Conservation (phyloP, 1,140 invertebrate genomes). For the Drosophila ercepeae region DNA sequence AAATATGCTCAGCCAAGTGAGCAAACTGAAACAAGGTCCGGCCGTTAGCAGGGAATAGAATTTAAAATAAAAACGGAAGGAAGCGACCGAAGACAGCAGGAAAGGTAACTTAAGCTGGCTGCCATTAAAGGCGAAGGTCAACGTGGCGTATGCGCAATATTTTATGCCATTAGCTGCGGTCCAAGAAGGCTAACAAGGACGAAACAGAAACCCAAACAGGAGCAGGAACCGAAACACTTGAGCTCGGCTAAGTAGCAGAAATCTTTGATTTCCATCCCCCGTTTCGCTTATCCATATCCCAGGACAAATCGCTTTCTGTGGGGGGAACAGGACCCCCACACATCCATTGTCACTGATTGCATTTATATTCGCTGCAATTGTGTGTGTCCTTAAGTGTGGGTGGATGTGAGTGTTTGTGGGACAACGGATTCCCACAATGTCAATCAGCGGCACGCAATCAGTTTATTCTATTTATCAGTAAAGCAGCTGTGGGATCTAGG, state of each 20-base stretch:
- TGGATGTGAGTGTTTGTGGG: constrained; percentile 11
- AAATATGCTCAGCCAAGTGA: constrained; percentile 55
- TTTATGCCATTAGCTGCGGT: constrained; percentile 41
- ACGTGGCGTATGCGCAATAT: constrained; percentile 62
- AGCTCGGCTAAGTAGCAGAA: constrained; percentile 37
- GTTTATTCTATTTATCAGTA: constrained; percentile 76
- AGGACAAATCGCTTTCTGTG: constrained; percentile 45
- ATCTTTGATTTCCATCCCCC: constrained; percentile 24
- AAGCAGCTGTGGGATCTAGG: constrained; percentile 48
- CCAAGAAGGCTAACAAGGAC: not conserved
- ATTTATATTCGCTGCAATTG: constrained; percentile 61
- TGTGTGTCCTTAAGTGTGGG: constrained; percentile 10
- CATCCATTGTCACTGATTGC: constrained; percentile 62
- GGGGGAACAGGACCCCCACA: too few relatives aligned
- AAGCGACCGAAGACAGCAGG: constrained; percentile 18
- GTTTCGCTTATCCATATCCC: constrained; percentile 31
- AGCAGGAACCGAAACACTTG: constrained; percentile 5
- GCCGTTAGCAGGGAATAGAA: constrained; percentile 29
- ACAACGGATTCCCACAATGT: constrained; percentile 58
- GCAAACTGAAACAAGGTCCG: constrained; percentile 9
- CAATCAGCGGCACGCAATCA: constrained; percentile 72
- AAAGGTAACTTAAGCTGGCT: constrained; percentile 44
- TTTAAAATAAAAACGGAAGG: constrained; percentile 33
- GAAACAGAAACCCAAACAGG: not conserved
- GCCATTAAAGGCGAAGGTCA: constrained; percentile 39